Conservation (phyloP, 2,113 vertebrate genomes). For the Steatornis caripensis region DNA sequence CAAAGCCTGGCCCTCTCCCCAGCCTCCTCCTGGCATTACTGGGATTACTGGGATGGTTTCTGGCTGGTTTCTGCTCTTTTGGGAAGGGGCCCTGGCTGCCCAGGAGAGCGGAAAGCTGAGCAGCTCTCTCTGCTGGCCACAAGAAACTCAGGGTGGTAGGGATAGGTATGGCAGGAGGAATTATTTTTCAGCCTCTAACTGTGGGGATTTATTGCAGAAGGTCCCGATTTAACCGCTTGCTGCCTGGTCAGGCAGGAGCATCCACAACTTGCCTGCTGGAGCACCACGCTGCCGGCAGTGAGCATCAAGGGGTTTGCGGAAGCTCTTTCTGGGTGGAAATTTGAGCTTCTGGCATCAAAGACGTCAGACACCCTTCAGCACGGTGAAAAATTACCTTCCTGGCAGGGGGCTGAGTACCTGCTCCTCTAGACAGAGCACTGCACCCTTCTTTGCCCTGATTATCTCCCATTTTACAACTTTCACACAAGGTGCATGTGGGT, state of each 20-base stretch:
- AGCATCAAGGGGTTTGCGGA: not conserved
- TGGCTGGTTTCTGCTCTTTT: not conserved
- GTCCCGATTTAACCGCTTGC: not conserved
- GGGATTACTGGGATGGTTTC: not conserved
- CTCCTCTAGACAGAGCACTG: not conserved
- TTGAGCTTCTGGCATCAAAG: not conserved
- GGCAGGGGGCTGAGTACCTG: not conserved
- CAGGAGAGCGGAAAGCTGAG: not conserved
- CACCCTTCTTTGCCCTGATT: not conserved
- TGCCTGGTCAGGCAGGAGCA: not conserved
- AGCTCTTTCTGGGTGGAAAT: not conserved
- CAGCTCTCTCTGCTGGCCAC: constrained; percentile 12
- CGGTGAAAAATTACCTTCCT: not conserved
- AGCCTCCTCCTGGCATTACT: not conserved
- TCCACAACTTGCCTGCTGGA: not conserved
- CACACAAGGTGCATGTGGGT: rapidly evolving
- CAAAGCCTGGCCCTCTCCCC: not conserved
- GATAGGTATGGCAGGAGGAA: not conserved
- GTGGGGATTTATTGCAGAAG: not conserved
- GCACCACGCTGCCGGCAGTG: not conserved
- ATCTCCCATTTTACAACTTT: not conserved
- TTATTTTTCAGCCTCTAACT: not conserved
- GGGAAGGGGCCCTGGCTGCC: not conserved
- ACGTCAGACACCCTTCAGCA: not conserved
- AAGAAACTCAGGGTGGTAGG: not conserved